A percentile compares a stretch with the other conserved stretches of the same genome.
These are phyloP conservation scores for Druceiella hillmani DNA, from an alignment of 2,888 invertebrate genomes.

Conservation along the genomic window DNA sequence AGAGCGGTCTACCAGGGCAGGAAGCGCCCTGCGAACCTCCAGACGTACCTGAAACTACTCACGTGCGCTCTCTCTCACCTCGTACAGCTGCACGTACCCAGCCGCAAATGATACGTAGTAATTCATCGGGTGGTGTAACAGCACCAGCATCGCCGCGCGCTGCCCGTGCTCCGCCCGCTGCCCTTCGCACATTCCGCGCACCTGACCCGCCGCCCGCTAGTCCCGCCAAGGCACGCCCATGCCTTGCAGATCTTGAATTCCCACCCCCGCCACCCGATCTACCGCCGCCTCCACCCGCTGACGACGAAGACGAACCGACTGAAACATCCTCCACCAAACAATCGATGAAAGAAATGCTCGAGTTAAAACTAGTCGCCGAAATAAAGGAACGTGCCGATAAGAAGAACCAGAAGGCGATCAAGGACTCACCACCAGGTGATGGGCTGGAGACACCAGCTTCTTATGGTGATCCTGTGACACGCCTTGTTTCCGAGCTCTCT, in stretches of 20 bases:
- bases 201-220: constrained; percentile 52
- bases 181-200: constrained; percentile 53
- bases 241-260: constrained; percentile 78
- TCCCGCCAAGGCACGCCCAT: constrained; percentile 68
- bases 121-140: constrained; percentile 79
- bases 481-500: constrained; percentile 78
- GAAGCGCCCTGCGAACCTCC: constrained; percentile 31
- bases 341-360: constrained; percentile 77
- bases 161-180: constrained; percentile 31
- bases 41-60: constrained; percentile 32
- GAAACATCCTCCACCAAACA: constrained; percentile 30
- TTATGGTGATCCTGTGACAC: constrained; percentile 68
- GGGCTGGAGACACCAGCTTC: constrained; percentile 25
- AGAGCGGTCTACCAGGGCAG: constrained; percentile 53
- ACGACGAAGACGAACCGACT: constrained; percentile 28
- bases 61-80: constrained; percentile 57
- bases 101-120: constrained; percentile 84
- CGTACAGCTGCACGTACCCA: constrained; percentile 60
- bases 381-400: constrained; percentile 74
- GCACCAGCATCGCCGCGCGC: constrained; percentile 46
- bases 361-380: constrained; percentile 74
- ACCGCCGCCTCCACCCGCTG: constrained; percentile 60
- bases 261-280: constrained; percentile 79
- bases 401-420: constrained; percentile 48
- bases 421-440: constrained; percentile 45